Percentiles rank a stretch among this genome's conserved stretches.
Evolutionary conservation across 2,888 invertebrate species (phyloP).

Genomic region (Thymelicus lineola): DNA sequence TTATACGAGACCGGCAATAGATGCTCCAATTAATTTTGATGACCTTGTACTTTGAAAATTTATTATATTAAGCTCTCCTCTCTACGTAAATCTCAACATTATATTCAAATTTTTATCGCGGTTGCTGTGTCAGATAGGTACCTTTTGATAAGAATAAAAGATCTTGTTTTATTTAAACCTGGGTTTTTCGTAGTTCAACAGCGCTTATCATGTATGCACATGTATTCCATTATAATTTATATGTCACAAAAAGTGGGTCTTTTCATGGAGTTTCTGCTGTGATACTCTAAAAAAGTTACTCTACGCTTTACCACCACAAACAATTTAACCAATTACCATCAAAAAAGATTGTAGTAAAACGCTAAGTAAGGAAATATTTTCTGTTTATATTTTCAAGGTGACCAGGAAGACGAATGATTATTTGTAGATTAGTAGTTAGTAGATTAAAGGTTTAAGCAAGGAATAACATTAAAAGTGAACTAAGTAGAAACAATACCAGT

Average conservation of each 20-base stretch:
- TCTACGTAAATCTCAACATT: constrained; percentile 1
- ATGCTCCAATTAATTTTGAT: not conserved
- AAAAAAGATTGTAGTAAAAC: too few species aligned
- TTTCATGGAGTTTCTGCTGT: not conserved
- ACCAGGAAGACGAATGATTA: constrained; percentile 17
- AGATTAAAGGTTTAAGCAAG: constrained; percentile 9
- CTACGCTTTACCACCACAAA: too few species aligned
- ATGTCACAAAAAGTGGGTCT: not conserved
- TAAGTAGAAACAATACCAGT: not conserved
- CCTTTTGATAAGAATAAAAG: constrained; percentile 25
- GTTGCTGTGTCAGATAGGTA: constrained; percentile 19
- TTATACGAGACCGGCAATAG: not conserved
- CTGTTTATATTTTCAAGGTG: constrained; percentile 8
- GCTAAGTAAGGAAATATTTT: not conserved
- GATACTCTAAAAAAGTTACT: too few species aligned
- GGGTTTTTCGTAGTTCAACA: not conserved
- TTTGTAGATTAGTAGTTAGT: not conserved
- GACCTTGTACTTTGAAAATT: constrained; percentile 15
- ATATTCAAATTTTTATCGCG: constrained; percentile 22
- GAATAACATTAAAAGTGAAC: constrained; percentile 3
- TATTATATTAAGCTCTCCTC: constrained; percentile 1
- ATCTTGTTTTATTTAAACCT: constrained; percentile 9
- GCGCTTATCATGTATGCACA: not conserved
- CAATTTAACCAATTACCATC: too few species aligned
- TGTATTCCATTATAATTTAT: not conserved